phyloP scores from a whole-genome alignment of 1,140 invertebrate species.

The Chlorops oryzae region DNA sequence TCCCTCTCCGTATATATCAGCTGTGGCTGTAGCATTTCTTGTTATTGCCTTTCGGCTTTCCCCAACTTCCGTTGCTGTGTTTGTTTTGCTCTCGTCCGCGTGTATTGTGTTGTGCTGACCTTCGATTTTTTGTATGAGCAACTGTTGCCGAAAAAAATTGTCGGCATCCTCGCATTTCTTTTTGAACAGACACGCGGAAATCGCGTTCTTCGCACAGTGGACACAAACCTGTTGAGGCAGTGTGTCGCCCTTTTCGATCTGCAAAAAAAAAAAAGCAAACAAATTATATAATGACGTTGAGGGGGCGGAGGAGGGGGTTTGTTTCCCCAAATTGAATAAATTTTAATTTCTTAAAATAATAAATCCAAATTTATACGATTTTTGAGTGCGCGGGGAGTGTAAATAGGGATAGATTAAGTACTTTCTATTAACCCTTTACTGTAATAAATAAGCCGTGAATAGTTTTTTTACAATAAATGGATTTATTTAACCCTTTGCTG shows the following conservation, averaged over 20 bases:
- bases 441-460: too few species aligned
- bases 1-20: too few species aligned
- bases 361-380: too few species aligned
- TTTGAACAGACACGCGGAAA: constrained; percentile 40
- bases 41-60: constrained; percentile 11
- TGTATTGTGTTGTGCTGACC: constrained; percentile 11
- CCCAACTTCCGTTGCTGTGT: not conserved
- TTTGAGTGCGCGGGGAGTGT: too few species aligned
- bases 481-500: too few species aligned
- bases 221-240: constrained; percentile 43
- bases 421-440: too few species aligned
- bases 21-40: not conserved
- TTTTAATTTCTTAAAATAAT: too few species aligned
- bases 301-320: too few species aligned
- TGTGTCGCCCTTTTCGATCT: constrained; percentile 41
- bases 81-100: not conserved
- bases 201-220: constrained; percentile 36
- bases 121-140: constrained; percentile 38
- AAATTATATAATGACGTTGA: too few species aligned
- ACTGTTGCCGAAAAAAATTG: constrained; percentile 40
- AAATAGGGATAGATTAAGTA: too few species aligned
- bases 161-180: constrained; percentile 46
- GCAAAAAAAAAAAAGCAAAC: constrained; percentile 9
- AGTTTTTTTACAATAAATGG: too few species aligned
- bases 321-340: too few species aligned